phyloP scores from a whole-genome alignment of 1,140 invertebrate genomes.

The Drosophila grimshawi region DNA sequence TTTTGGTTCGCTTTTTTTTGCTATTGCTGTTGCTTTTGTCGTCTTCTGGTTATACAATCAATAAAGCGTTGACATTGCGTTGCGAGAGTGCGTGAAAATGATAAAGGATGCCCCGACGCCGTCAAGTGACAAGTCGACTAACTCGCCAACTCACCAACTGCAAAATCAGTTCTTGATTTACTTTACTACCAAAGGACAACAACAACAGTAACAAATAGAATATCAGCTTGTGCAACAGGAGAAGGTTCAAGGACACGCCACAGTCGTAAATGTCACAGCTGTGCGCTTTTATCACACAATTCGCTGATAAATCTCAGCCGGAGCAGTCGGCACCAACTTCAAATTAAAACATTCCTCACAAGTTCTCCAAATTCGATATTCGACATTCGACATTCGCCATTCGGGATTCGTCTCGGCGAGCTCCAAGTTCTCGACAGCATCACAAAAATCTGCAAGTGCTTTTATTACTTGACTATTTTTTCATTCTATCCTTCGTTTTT shows the following conservation, averaged over 20 bases:
- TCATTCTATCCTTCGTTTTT: neutral
- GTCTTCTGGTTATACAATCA: constrained; percentile 57
- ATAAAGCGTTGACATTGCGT: constrained; percentile 58
- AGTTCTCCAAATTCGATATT: constrained; percentile 24
- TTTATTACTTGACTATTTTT: constrained; percentile 3
- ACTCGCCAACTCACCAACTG: constrained; percentile 3
- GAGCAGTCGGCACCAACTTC: constrained; percentile 35
- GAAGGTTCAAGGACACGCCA: constrained; percentile 64
- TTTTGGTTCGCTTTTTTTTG: neutral
- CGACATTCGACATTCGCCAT: constrained; percentile 2
- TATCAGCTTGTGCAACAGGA: constrained; percentile 22
- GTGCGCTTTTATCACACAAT: constrained; percentile 39
- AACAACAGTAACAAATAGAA: neutral
- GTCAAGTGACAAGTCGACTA: constrained; percentile 14
- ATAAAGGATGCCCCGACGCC: constrained; percentile 48
- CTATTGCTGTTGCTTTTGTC: neutral
- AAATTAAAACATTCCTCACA: constrained; percentile 75
- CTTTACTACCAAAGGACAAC: constrained; percentile 1
- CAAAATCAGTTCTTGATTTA: constrained; percentile 31
- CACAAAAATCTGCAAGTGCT: neutral
- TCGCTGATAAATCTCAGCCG: constrained; percentile 41
- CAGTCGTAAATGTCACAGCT: constrained; percentile 37
- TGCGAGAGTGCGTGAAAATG: constrained; percentile 64
- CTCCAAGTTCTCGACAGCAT: neutral
- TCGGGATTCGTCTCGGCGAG: constrained; percentile 20